Evolutionary conservation across 2,888 invertebrate species (phyloP), one percentile per base, ranked within the genome.

Genomic region (Macropis europaea): DNA sequence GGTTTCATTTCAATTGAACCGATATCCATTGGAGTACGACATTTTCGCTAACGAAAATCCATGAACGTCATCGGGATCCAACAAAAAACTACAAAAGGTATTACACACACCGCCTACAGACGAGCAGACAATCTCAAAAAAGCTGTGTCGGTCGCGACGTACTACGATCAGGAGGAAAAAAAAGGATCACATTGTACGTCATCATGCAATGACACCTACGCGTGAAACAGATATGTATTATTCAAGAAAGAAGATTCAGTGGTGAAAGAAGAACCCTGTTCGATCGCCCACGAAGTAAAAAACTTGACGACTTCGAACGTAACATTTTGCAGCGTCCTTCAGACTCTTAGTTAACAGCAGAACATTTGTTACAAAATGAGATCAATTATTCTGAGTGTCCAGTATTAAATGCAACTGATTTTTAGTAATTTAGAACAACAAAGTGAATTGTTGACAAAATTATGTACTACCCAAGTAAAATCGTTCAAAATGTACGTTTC

Each of bases 191-290:
- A 5, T 43, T 17, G 19, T 43, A 38, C 64, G 57, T 52, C 66
- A 52, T 54, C 38, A 68, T 28, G 63, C 17, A 34, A 7, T 11
- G 52, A 45, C 66, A 17, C 66, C 66, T 24, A 64, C 64, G 17
- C 56, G 11, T 13, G 7, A 13, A 38, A 2, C 17, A 7, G 9
- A 13, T 36, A 9, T 7, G 7, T 50, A 15, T n/a, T n/a, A n/a
- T n/a, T n/a, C n/a, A n/a, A n/a, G n/a, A n/a, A n/a, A n/a, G n/a
- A n/a, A n/a, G n/a, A n/a, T n/a, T n/a, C n/a, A n/a, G n/a, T n/a
- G n/a, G n/a, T n/a, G n/a, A n/a, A n/a, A n/a, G n/a, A n/a, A n/a
- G n/a, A n/a, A n/a, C n/a, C n/a, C n/a, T n/a, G n/a, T n/a, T n/a
- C n/a, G n/a, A n/a, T n/a, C 17, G 56, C 38, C 40, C 36, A 57